These are phyloP conservation scores for Halcyon malimbica DNA, from an alignment of 2,113 vertebrate species.

Conservation along the genomic window DNA sequence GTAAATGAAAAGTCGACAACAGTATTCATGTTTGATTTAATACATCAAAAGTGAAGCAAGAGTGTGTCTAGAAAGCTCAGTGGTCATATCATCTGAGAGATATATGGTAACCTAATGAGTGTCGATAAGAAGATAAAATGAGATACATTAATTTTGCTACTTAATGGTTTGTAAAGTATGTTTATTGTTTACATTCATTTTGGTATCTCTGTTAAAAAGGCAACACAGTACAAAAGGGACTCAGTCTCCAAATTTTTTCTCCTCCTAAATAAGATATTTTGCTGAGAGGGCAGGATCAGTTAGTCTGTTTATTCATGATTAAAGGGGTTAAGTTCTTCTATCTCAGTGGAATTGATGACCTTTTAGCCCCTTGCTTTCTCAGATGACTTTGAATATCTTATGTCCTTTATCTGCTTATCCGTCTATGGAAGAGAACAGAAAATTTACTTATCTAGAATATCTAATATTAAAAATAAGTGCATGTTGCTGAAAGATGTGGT, in stretches of 20 bases:
- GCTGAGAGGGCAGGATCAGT: neutral
- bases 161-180: neutral
- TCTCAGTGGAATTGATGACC: neutral
- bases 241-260: neutral
- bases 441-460: slow-evolving; percentile 12
- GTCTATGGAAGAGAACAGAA: neutral
- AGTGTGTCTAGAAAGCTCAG: neutral
- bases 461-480: neutral
- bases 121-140: neutral
- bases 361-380: neutral
- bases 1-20: slow-evolving; percentile 38
- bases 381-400: neutral
- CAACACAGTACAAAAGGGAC: neutral
- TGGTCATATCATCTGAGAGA: slow-evolving; percentile 21
- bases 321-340: neutral
- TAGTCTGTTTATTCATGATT: neutral
- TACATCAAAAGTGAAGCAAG: slow-evolving; percentile 37
- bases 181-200: neutral
- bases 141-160: neutral
- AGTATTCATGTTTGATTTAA: slow-evolving; percentile 32
- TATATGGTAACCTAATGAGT: neutral
- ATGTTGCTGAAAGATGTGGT: neutral
- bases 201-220: neutral
- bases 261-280: neutral
- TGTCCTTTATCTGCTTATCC: neutral